Evolutionary conservation across 2,797 vertebrate genomes (phyloP).

Genomic region (Acrossocheilus fasciatus): DNA sequence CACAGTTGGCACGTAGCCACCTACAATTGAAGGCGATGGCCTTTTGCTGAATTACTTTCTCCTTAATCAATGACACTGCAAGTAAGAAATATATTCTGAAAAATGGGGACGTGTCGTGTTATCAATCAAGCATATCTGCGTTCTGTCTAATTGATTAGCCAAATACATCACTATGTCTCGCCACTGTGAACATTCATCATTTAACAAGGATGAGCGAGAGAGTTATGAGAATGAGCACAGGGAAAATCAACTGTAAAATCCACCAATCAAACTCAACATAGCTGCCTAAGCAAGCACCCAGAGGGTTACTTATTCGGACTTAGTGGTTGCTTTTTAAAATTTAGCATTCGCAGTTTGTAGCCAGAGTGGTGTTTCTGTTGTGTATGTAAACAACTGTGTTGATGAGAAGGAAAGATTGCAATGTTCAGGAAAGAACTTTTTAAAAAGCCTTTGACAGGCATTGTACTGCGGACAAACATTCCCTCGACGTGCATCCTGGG

Average conservation of each 20-base stretch:
- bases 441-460: slow-evolving; percentile 51
- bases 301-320: neutral
- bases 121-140: slow-evolving; percentile 68
- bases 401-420: slow-evolving; percentile 33
- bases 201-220: slow-evolving; percentile 45
- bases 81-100: slow-evolving; percentile 67
- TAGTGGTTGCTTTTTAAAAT: neutral
- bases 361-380: slow-evolving; percentile 1
- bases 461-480: slow-evolving; percentile 48
- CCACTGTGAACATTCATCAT: slow-evolving; percentile 64
- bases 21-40: slow-evolving; percentile 66
- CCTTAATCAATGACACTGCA: slow-evolving; percentile 75
- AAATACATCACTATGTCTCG: slow-evolving; percentile 67
- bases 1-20: slow-evolving; percentile 58
- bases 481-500: slow-evolving; percentile 48
- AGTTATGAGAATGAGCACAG: slow-evolving; percentile 59
- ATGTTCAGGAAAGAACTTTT: slow-evolving; percentile 47
- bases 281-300: slow-evolving; percentile 6
- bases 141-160: slow-evolving; percentile 66
- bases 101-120: slow-evolving; percentile 52
- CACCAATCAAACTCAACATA: slow-evolving; percentile 46
- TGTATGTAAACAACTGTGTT: slow-evolving; percentile 33
- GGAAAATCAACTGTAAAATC: slow-evolving; percentile 36
- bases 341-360: slow-evolving; percentile 11
- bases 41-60: slow-evolving; percentile 72